Base-by-base conservation (phyloP, 1,140 invertebrate genomes). In the Leguminivora glycinivorella region DNA sequence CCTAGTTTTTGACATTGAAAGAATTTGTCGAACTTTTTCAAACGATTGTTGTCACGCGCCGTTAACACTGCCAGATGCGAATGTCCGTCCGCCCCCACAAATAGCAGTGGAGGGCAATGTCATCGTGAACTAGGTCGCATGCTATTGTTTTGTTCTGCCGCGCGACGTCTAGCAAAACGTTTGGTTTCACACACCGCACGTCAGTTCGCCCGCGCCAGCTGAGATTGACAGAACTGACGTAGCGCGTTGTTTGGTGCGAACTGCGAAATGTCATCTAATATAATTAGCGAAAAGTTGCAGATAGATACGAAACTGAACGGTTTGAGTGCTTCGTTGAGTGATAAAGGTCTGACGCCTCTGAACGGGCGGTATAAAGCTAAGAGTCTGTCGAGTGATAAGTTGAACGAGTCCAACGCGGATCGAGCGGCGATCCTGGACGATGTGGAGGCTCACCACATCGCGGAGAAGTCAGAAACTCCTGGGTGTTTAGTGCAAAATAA, bases 301-400 rank as follows among this genome's bases (percentile, higher is more conserved):
- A 87, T 84, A 72, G 88, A 90, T 81, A 80, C 74, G n/a, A 91
- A 88, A 79, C 74, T 86, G 70, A 90, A 88, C 71, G 83, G 84
- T 87, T 81, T 89, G 52, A 88, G 87, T 84, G 84, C 52, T 14
- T 56, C 80, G 60, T 81, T 87, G 71, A 71, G 75, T 70, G 89
- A 90, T 78, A 90, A 84, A 79, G 83, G 77, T 72, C 79, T 88
- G 38, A 76, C 82, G 40, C 83, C 87, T 26, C 70, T 88, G 60
- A 90, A 83, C 56, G 83, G 77, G 58, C 81, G 86, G 73, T 88
- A 87, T 74, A 77, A 87, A 29, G 88, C 88, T n/a, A 89, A 88
- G 74, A 90, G 88, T 85, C 83, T 91, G 70, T 91, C 89, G 29
- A 88, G 84, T 85, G 89, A 91, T 84, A 91, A 91, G 77, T 87